These are phyloP conservation scores for Kuschelorhynchus macadamiae DNA, from an alignment of 2,888 invertebrate genomes.

Conservation along the genomic window DNA sequence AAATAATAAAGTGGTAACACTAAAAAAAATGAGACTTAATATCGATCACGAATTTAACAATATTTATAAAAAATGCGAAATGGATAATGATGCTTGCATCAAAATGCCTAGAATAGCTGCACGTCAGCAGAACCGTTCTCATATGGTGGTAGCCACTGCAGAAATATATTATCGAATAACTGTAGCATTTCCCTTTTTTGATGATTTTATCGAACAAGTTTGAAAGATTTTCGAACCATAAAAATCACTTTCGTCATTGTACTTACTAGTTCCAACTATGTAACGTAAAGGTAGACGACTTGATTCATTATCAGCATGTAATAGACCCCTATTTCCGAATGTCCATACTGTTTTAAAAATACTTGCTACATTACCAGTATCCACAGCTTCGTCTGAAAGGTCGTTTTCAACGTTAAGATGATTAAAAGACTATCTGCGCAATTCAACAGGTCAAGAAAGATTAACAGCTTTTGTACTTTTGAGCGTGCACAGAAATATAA, in stretches of 20 bases:
- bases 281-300: background rate
- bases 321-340: background rate
- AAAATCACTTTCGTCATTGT: constrained; percentile 11
- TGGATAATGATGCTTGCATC: too few species aligned
- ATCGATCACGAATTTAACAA: too few species aligned
- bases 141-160: background rate
- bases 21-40: too few species aligned
- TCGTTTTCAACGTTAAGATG: too few species aligned
- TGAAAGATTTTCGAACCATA: constrained; percentile 2
- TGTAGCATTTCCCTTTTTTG: background rate
- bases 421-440: too few species aligned
- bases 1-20: constrained; percentile 9
- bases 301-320: constrained; percentile 4
- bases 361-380: background rate
- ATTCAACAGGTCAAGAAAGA: too few species aligned
- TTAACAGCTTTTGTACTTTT: too few species aligned
- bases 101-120: too few species aligned
- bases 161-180: background rate
- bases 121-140: background rate
- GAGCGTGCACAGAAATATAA: too few species aligned
- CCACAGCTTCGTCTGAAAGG: too few species aligned
- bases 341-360: constrained; percentile 1
- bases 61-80: too few species aligned
- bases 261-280: background rate
- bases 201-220: background rate